Conservation (phyloP, 1,140 invertebrate genomes). For the Drosophila lacertosa region DNA sequence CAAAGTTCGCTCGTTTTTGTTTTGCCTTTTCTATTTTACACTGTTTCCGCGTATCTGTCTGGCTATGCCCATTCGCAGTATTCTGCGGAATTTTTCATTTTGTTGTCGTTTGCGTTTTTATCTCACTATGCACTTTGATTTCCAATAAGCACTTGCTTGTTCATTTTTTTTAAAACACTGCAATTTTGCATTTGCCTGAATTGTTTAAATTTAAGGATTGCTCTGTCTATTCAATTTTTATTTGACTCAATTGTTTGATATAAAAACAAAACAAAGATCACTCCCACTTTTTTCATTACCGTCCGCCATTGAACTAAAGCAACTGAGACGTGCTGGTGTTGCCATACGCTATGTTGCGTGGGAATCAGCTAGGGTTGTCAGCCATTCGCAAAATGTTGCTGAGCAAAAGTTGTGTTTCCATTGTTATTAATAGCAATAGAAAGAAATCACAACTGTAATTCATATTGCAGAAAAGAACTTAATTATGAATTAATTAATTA, state of each 20-base stretch:
- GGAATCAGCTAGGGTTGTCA: constrained; percentile 21
- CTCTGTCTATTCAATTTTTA: constrained; percentile 1
- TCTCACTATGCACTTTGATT: constrained; percentile 8
- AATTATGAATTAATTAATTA: too few relatives aligned
- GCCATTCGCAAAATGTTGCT: not conserved
- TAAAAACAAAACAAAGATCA: constrained; percentile 54
- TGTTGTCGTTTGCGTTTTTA: constrained; percentile 40
- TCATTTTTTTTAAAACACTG: constrained; percentile 62
- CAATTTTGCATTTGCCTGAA: constrained; percentile 41
- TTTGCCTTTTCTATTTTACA: constrained; percentile 52
- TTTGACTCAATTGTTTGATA: constrained; percentile 36
- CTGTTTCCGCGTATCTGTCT: constrained; percentile 58
- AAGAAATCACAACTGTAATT: too few relatives aligned
- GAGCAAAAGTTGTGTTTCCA: too few relatives aligned
- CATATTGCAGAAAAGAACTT: too few relatives aligned
- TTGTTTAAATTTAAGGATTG: constrained; percentile 5
- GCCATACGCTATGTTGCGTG: constrained; percentile 26
- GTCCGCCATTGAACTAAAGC: constrained; percentile 58
- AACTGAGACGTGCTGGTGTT: constrained; percentile 32
- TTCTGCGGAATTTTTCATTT: constrained; percentile 44
- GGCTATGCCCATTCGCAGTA: constrained; percentile 32
- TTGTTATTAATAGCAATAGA: too few relatives aligned
- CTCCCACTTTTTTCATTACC: constrained; percentile 58
- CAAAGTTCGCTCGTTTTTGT: constrained; percentile 62
- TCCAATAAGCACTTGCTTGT: constrained; percentile 31